phyloP scores from a whole-genome alignment of 2,797 vertebrate species.

The Coregonus ussuriensis region DNA sequence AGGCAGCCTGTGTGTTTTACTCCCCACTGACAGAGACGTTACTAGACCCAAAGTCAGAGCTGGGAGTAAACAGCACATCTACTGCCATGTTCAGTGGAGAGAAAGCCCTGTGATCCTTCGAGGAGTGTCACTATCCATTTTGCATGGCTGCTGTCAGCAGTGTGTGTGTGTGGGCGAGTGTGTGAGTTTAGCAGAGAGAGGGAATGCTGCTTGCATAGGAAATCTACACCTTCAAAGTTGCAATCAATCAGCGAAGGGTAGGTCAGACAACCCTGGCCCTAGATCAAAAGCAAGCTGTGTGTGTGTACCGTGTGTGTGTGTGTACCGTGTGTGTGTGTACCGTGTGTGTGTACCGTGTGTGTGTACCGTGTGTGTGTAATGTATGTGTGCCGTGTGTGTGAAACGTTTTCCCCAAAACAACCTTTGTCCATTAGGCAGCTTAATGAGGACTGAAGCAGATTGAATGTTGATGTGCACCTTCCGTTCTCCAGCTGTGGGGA shows the following conservation, averaged over 20 bases:
- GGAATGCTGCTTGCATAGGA: background rate
- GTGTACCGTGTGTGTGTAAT: too few relatives aligned
- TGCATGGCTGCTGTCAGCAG: slow-evolving; percentile 8
- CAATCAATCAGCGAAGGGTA: slow-evolving; percentile 13
- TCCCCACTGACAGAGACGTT: slow-evolving; percentile 15
- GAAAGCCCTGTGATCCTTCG: slow-evolving; percentile 47
- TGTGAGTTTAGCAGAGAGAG: background rate
- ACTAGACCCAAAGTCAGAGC: slow-evolving; percentile 21
- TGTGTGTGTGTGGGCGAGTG: slow-evolving; percentile 5
- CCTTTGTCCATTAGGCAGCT: slow-evolving; percentile 61
- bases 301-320: slow-evolving; percentile 5
- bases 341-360: too few relatives aligned
- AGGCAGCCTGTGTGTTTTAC: slow-evolving; percentile 22
- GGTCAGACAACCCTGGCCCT: background rate
- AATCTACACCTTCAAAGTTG: background rate
- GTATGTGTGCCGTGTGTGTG: too few relatives aligned
- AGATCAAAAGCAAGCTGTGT: slow-evolving; percentile 5
- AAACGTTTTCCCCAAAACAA: background rate
- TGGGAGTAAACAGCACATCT: slow-evolving; percentile 32
- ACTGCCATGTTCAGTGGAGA: slow-evolving; percentile 44
- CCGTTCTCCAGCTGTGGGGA: slow-evolving; percentile 38
- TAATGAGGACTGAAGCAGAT: slow-evolving; percentile 54
- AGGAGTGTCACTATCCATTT: slow-evolving; percentile 42
- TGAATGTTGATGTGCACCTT: slow-evolving; percentile 35
- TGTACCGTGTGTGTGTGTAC: too few relatives aligned